Evolutionary conservation across 2,888 invertebrate genomes (phyloP).

Genomic region (Argynnis bischoffii): DNA sequence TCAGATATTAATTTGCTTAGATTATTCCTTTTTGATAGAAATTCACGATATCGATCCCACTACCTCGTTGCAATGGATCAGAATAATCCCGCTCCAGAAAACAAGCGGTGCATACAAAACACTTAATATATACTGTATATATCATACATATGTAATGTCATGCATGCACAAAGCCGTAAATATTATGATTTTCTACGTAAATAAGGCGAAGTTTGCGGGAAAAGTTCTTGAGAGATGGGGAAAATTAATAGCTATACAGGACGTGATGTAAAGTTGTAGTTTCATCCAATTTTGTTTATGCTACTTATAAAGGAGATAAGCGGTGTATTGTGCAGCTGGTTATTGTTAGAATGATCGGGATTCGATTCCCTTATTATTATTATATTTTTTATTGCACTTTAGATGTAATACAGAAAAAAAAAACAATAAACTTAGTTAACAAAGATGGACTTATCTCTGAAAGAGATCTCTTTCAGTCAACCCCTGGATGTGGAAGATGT

Average conservation of each 20-base stretch:
- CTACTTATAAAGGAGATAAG: no score
- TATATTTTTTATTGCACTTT: no score
- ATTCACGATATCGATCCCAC: neutral
- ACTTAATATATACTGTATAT: constrained; percentile 52
- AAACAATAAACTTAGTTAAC: no score
- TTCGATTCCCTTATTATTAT: no score
- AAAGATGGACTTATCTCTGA: no score
- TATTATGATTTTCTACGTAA: constrained; percentile 26
- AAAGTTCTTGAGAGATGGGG: constrained; percentile 1
- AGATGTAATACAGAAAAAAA: no score
- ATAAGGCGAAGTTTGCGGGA: constrained; percentile 3
- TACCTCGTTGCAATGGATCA: constrained; percentile 16
- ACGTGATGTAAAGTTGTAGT: neutral
- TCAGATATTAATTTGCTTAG: no score
- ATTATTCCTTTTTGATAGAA: no score
- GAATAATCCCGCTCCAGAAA: constrained; percentile 43
- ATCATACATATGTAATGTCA: constrained; percentile 34
- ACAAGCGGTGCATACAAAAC: constrained; percentile 48
- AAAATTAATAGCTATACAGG: neutral
- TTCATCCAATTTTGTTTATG: neutral
- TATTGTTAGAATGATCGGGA: no score
- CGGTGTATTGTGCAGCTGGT: no score
- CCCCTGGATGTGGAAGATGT: no score
- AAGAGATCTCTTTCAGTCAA: no score
- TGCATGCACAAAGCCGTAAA: constrained; percentile 32